phyloP scores from a whole-genome alignment of 2,888 invertebrate species.

The Platypus cylindrus region DNA sequence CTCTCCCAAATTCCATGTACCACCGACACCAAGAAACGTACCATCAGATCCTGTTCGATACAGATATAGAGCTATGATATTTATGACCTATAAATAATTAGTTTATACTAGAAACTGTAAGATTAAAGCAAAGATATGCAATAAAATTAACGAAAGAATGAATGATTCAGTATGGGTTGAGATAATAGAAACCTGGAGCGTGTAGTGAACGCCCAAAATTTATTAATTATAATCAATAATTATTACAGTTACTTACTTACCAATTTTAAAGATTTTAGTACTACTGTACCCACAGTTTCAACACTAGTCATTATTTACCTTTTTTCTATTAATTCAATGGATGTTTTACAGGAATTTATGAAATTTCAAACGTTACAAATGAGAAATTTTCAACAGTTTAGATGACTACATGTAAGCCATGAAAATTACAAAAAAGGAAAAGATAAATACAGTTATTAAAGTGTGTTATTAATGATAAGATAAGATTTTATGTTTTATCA shows the following conservation, averaged over 20 bases:
- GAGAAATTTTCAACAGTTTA: too few species aligned
- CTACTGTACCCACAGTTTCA: conserved; percentile 67
- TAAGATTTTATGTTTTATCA: too few species aligned
- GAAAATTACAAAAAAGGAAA: too few species aligned
- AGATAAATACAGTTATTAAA: too few species aligned
- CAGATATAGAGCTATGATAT: conserved; percentile 64
- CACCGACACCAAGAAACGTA: conserved; percentile 74
- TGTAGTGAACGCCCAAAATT: conserved; percentile 3
- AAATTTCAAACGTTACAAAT: too few species aligned
- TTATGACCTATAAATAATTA: conserved; percentile 33
- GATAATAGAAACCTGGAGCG: not conserved
- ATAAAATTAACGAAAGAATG: not conserved
- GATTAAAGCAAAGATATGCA: not conserved
- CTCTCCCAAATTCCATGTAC: conserved; percentile 82
- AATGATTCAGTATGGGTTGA: not conserved
- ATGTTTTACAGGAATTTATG: too few species aligned
- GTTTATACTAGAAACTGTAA: not conserved
- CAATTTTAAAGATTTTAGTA: conserved; percentile 70
- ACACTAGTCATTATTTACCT: conserved; percentile 65
- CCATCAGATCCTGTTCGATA: conserved; percentile 76
- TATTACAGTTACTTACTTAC: conserved; percentile 41
- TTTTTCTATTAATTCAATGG: too few species aligned
- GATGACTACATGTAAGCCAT: too few species aligned
- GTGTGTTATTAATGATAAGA: too few species aligned
- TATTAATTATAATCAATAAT: not conserved